Conservation (phyloP, 2,888 invertebrate genomes). For the Pecten maximus region DNA sequence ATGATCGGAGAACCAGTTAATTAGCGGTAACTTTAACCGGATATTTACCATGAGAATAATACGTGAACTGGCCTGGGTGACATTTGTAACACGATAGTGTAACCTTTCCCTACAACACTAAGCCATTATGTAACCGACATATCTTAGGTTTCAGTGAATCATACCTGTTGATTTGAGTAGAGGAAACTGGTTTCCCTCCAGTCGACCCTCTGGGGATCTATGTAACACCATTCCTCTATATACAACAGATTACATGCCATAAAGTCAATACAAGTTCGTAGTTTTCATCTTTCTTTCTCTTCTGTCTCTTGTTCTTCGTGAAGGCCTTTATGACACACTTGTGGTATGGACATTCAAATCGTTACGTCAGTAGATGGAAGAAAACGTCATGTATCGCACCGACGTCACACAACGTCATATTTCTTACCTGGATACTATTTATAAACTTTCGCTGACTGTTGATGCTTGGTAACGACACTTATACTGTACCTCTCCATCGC, state of each 20-base stretch:
- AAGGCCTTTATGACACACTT: too few species aligned
- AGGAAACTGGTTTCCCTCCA: neutral
- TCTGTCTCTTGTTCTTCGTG: neutral
- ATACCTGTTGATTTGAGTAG: neutral
- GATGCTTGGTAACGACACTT: too few species aligned
- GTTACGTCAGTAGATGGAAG: too few species aligned
- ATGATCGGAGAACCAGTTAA: neutral
- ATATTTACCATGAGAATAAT: neutral
- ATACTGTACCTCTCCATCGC: too few species aligned
- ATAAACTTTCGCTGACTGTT: too few species aligned
- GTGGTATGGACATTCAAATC: too few species aligned
- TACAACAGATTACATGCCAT: neutral
- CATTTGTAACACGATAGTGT: neutral
- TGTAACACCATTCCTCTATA: neutral
- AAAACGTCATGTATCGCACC: too few species aligned
- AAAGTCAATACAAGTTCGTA: neutral
- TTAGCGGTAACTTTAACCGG: conserved; percentile 1
- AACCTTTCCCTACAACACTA: neutral
- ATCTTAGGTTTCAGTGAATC: neutral
- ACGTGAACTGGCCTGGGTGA: neutral
- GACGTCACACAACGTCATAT: too few species aligned
- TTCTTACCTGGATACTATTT: too few species aligned
- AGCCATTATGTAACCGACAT: neutral
- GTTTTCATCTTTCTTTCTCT: neutral
- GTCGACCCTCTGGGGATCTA: neutral